Conservation (phyloP, 1,140 invertebrate genomes). For the Trichogramma pretiosum region DNA sequence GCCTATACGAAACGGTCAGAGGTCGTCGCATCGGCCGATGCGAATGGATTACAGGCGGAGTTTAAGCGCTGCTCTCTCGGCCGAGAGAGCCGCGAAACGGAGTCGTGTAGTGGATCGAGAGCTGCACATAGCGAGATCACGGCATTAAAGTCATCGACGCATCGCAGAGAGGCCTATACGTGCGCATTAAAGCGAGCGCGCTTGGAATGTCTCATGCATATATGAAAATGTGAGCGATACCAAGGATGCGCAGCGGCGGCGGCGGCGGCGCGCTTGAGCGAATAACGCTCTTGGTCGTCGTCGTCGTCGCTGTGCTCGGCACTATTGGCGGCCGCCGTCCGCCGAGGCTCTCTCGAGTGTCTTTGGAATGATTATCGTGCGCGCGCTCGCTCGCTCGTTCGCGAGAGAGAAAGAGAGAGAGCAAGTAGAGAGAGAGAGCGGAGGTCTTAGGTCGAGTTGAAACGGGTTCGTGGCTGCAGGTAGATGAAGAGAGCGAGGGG, state of each 20-base stretch:
- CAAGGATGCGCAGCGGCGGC: slow-evolving; percentile 1
- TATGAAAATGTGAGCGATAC: slow-evolving; percentile 18
- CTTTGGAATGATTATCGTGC: slow-evolving; percentile 18
- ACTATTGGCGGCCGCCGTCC: too few relatives aligned
- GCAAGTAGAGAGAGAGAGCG: slow-evolving; percentile 10
- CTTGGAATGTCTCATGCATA: slow-evolving; percentile 17
- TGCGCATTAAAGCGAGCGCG: background rate
- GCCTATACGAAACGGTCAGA: too few relatives aligned
- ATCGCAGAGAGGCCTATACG: too few relatives aligned
- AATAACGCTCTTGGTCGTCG: too few relatives aligned
- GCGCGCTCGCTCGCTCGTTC: too few relatives aligned
- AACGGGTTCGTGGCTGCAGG: background rate
- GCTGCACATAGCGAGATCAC: background rate
- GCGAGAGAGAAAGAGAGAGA: too few relatives aligned
- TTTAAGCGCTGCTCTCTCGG: too few relatives aligned
- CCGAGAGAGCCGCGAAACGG: background rate
- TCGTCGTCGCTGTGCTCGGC: too few relatives aligned
- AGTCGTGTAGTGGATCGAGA: slow-evolving; percentile 3
- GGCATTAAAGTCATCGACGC: background rate
- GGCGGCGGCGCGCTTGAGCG: background rate
- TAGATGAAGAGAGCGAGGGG: too few relatives aligned
- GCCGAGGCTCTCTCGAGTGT: background rate
- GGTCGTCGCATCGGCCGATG: too few relatives aligned
- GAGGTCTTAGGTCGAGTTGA: slow-evolving; percentile 17
- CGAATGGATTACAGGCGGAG: too few relatives aligned